A percentile compares a stretch with the other conserved stretches of the same genome.
Conservation (phyloP, 2,797 vertebrate species). For the Protosalanx chinensis region DNA sequence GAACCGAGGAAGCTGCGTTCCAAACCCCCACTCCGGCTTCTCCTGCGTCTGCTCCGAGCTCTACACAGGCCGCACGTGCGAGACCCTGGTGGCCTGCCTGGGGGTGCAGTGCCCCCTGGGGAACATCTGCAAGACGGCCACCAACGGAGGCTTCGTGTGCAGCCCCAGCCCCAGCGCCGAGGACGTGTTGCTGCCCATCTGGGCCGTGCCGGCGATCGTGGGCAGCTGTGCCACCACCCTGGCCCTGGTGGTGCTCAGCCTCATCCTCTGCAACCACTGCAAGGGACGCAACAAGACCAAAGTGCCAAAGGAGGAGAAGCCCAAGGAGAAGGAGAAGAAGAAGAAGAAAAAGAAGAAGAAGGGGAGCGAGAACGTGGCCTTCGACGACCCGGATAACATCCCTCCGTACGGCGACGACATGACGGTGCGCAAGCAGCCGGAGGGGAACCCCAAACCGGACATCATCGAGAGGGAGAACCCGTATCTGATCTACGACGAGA, state of each 20-base stretch:
- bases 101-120: conserved; percentile 82
- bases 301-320: conserved; percentile 84
- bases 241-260: conserved; percentile 88
- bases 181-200: conserved; percentile 85
- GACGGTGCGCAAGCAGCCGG: conserved; percentile 93
- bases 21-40: conserved; percentile 72
- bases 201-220: conserved; percentile 95
- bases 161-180: conserved; percentile 63
- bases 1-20: conserved; percentile 90
- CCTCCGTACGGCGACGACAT: conserved; percentile 92
- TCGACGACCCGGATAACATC: conserved; percentile 93
- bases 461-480: conserved; percentile 98
- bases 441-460: conserved; percentile 96
- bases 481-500: conserved; percentile 95
- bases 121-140: conserved; percentile 74
- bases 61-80: conserved; percentile 82
- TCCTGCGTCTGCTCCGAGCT: conserved; percentile 86
- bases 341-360: conserved; percentile 94
- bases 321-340: conserved; percentile 94
- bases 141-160: conserved; percentile 78
- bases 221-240: conserved; percentile 89
- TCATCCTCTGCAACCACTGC: conserved; percentile 95
- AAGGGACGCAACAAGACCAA: conserved; percentile 78
- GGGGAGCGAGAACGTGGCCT: conserved; percentile 94
- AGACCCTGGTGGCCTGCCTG: conserved; percentile 85